Percentiles rank a stretch among this genome's conserved stretches.
These are phyloP conservation scores for Chloroclystis v-ata DNA, from an alignment of 2,888 invertebrate genomes.

Conservation along the genomic window DNA sequence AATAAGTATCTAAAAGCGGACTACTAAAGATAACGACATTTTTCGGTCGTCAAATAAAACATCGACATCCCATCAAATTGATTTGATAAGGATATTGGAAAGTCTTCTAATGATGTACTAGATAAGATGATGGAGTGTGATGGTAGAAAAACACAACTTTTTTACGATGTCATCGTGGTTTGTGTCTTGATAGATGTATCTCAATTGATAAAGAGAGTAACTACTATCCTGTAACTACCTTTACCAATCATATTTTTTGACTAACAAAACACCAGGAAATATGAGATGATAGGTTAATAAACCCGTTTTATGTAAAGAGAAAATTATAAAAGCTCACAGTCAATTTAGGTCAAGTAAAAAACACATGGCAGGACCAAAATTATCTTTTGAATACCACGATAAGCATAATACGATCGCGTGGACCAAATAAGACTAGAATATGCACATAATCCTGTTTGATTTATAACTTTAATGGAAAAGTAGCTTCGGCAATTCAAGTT, in stretches of 20 bases:
- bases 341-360: constrained; percentile 5
- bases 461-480: constrained; percentile 10
- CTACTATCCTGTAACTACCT: too few relatives aligned
- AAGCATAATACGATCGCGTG: constrained; percentile 25
- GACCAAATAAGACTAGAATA: constrained; percentile 20
- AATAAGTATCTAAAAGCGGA: not conserved
- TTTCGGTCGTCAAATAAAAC: not conserved
- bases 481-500: constrained; percentile 6
- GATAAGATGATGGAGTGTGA: constrained; percentile 1
- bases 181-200: constrained; percentile 27
- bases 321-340: not conserved
- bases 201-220: constrained; percentile 39
- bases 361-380: constrained; percentile 35
- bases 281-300: too few relatives aligned
- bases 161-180: not conserved
- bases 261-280: too few relatives aligned
- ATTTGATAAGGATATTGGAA: constrained; percentile 7
- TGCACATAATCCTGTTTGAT: constrained; percentile 19
- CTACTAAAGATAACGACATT: not conserved
- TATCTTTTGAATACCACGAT: constrained; percentile 31
- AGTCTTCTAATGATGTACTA: not conserved
- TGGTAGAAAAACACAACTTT: not conserved
- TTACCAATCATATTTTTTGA: constrained; percentile 28
- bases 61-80: constrained; percentile 1
- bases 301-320: constrained; percentile 40